Conservation (phyloP, 2,888 invertebrate genomes). For the Drosophila nr. fundita region DNA sequence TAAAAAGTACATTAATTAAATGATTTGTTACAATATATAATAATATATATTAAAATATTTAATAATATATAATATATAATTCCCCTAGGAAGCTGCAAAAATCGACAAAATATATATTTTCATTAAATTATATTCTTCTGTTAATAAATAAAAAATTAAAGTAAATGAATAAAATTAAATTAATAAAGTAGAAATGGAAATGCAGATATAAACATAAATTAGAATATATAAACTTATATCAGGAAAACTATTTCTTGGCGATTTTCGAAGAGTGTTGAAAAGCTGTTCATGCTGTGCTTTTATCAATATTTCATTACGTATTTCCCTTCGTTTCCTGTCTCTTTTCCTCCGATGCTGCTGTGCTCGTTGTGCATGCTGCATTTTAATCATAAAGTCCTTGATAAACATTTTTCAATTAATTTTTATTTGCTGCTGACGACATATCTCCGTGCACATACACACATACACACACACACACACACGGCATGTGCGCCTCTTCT, state of each 20-base stretch:
- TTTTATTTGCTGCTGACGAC: slow-evolving; percentile 78
- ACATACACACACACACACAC: slow-evolving; percentile 6
- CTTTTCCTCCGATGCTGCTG: slow-evolving; percentile 10
- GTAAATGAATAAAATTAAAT: neutral
- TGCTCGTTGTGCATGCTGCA: slow-evolving; percentile 40
- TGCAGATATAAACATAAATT: neutral
- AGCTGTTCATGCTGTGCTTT: neutral
- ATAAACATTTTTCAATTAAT: slow-evolving; percentile 81
- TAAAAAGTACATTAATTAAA: neutral
- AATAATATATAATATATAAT: neutral
- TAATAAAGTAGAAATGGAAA: neutral
- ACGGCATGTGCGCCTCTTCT: slow-evolving; percentile 3
- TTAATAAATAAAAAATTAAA: neutral
- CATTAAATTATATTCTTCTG: too few species aligned
- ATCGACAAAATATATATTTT: neutral
- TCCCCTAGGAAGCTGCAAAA: neutral
- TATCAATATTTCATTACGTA: neutral
- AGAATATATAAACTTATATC: neutral
- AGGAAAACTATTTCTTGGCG: neutral
- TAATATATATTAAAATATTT: neutral
- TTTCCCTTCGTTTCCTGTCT: slow-evolving; percentile 17
- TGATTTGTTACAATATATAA: neutral
- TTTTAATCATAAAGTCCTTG: slow-evolving; percentile 77
- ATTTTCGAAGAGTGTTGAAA: neutral
- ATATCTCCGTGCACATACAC: slow-evolving; percentile 62